phyloP scores from a whole-genome alignment of 2,888 invertebrate species.

The Ophonus ardosiacus region DNA sequence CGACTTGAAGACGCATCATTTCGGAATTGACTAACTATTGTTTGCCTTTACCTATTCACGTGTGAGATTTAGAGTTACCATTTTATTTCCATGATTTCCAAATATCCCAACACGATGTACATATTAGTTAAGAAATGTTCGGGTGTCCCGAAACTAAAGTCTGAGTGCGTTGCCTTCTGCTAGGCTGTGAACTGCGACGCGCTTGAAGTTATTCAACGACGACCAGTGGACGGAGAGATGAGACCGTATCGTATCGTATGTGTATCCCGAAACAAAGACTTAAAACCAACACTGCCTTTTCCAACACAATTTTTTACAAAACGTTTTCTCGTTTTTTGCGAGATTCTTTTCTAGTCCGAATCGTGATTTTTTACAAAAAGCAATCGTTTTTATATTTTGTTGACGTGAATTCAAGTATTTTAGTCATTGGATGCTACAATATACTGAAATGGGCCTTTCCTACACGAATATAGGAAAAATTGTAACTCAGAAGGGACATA shows the following conservation, averaged over 20 bases:
- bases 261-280: constrained; percentile 57
- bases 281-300: constrained; percentile 64
- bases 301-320: constrained; percentile 64
- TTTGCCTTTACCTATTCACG: constrained; percentile 64
- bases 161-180: constrained; percentile 77
- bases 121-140: constrained; percentile 66
- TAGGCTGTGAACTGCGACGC: constrained; percentile 69
- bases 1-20: constrained; percentile 62
- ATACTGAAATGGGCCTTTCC: background rate
- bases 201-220: constrained; percentile 67
- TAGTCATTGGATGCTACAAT: constrained; percentile 12
- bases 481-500: background rate
- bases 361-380: constrained; percentile 64
- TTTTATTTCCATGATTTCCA: constrained; percentile 64
- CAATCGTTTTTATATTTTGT: constrained; percentile 61
- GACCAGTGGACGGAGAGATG: constrained; percentile 35
- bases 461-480: background rate
- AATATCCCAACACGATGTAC: constrained; percentile 64
- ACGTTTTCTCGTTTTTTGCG: constrained; percentile 60
- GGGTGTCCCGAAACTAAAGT: constrained; percentile 75
- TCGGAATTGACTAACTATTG: constrained; percentile 63
- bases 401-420: constrained; percentile 59
- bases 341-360: constrained; percentile 64
- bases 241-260: constrained; percentile 32
- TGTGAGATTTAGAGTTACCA: constrained; percentile 67